Percentiles rank a stretch among this genome's conserved stretches.
Evolutionary conservation across 2,113 vertebrate species (phyloP).

Genomic region (Aythya baeri): DNA sequence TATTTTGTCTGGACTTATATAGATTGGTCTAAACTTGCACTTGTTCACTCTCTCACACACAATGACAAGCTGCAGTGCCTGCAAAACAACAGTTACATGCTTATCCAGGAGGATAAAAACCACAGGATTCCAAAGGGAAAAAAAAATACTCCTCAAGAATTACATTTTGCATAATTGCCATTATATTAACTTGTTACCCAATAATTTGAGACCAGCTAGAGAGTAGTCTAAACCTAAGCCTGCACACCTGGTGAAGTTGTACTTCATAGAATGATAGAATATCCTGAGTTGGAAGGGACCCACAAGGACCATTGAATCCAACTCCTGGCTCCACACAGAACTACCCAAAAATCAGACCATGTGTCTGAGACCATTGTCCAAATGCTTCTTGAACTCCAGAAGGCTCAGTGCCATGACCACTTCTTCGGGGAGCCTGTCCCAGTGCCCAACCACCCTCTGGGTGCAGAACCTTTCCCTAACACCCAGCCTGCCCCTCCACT

Average conservation of each 20-base stretch:
- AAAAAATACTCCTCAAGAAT: background rate
- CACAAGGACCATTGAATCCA: too few species aligned
- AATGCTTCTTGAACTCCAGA: too few species aligned
- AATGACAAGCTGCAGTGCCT: background rate
- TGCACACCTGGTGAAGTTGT: background rate
- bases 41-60: accelerated
- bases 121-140: background rate
- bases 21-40: background rate
- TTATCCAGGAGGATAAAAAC: background rate
- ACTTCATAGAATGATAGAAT: too few species aligned
- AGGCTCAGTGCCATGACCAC: too few species aligned
- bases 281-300: too few species aligned
- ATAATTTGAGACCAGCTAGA: background rate
- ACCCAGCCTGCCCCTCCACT: too few species aligned
- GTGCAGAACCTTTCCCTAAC: too few species aligned
- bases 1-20: background rate
- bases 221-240: background rate
- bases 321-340: too few species aligned
- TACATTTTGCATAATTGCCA: background rate
- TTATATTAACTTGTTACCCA: background rate
- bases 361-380: too few species aligned
- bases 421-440: too few species aligned
- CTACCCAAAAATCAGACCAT: too few species aligned
- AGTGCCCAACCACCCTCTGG: too few species aligned
- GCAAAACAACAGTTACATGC: background rate